A percentile compares a stretch with the other conserved stretches of the same genome.
Evolutionary conservation across 2,888 invertebrate genomes (phyloP).

Genomic region (Spisula subtruncata): DNA sequence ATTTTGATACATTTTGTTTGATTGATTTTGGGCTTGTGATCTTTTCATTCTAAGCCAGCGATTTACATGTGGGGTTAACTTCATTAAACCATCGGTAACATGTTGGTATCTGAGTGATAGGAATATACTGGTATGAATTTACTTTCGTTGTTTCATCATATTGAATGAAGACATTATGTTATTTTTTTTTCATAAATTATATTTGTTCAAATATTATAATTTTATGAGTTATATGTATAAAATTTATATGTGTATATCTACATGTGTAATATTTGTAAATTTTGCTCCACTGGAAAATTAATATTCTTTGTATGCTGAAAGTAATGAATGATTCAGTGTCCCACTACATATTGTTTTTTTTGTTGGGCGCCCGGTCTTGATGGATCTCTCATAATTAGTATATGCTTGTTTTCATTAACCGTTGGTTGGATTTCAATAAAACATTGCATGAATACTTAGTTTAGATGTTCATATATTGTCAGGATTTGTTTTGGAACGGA

Average conservation of each 20-base stretch:
- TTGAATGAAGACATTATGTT: background rate
- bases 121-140: background rate
- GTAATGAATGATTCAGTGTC: background rate
- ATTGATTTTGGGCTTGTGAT: no score
- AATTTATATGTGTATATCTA: background rate
- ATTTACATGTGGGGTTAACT: background rate
- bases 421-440: no score
- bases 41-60: no score
- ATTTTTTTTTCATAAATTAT: conserved; percentile 18
- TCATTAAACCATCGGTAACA: background rate
- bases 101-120: background rate
- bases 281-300: background rate
- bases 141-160: background rate
- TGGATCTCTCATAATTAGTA: no score
- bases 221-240: no score
- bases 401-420: no score
- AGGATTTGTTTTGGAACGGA: no score
- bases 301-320: background rate
- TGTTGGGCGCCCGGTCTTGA: no score
- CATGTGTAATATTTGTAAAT: conserved; percentile 10
- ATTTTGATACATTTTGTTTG: no score
- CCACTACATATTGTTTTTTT: no score
- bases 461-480: no score
- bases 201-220: conserved; percentile 6
- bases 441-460: no score